phyloP scores from a whole-genome alignment of 2,888 invertebrate genomes.

The Leptura quadrifasciata region DNA sequence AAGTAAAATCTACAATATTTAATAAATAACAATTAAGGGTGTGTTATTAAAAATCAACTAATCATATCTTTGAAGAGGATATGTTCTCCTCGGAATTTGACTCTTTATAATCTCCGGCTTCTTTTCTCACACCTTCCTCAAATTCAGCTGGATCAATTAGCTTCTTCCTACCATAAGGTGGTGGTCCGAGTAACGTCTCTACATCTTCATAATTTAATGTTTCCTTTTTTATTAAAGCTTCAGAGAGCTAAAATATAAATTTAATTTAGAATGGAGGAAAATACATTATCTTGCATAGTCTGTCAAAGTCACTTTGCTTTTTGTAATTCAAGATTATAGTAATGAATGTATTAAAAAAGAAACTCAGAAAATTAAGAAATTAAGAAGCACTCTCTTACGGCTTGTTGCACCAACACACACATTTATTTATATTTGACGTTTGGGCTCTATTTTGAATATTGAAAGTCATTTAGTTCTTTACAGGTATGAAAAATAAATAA shows the following conservation, averaged over 20 bases:
- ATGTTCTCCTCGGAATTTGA: constrained; percentile 9
- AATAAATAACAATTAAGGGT: too few species aligned
- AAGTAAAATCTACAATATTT: background rate
- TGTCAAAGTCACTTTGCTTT: background rate
- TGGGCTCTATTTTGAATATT: too few species aligned
- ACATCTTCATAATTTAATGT: constrained; percentile 95
- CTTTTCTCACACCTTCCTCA: constrained; percentile 74
- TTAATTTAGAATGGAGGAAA: background rate
- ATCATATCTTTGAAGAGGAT: background rate
- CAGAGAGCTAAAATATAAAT: constrained; percentile 83
- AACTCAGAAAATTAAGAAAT: too few species aligned
- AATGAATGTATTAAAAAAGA: too few species aligned
- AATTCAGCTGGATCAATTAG: constrained; percentile 88
- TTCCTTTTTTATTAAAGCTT: constrained; percentile 90
- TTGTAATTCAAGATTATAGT: background rate
- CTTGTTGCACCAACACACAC: too few species aligned
- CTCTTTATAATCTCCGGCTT: constrained; percentile 61
- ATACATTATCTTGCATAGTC: background rate
- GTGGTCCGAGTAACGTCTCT: constrained; percentile 91
- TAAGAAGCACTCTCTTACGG: too few species aligned
- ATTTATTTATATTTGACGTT: too few species aligned
- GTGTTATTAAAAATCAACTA: background rate
- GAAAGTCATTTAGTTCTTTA: too few species aligned
- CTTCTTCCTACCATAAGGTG: constrained; percentile 84
- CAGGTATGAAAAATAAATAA: too few species aligned